Conservation (phyloP, 2,888 invertebrate species). For the Lapara coniferarum region DNA sequence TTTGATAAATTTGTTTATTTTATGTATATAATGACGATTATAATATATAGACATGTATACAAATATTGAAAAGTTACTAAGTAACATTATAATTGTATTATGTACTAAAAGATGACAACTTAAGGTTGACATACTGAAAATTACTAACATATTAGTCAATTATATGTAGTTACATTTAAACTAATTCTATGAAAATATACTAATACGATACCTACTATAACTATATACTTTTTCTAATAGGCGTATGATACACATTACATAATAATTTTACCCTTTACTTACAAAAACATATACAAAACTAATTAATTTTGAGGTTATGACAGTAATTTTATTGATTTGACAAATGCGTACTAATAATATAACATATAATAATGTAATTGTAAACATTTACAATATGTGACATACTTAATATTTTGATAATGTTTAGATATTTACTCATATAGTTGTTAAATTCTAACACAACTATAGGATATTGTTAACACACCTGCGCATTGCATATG, state of each 20-base stretch:
- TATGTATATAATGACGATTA: not conserved
- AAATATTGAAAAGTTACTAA: too few species aligned
- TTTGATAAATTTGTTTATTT: not conserved
- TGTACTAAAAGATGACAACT: too few species aligned
- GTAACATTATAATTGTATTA: too few species aligned
- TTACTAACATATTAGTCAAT: too few species aligned
- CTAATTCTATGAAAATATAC: too few species aligned
- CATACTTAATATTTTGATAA: not conserved
- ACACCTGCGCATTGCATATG: not conserved
- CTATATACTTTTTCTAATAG: too few species aligned
- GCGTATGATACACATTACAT: too few species aligned
- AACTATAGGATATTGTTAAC: not conserved
- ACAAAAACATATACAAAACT: not conserved
- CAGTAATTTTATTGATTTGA: not conserved
- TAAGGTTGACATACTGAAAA: too few species aligned
- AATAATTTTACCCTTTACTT: not conserved
- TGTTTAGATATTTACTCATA: not conserved
- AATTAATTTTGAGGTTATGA: not conserved
- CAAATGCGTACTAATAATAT: not conserved
- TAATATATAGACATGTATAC: too few species aligned
- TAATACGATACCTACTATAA: too few species aligned
- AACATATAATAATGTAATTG: not conserved
- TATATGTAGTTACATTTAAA: too few species aligned
- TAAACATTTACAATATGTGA: not conserved
- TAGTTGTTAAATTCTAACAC: conserved; percentile 2